Evolutionary conservation across 2,888 invertebrate genomes (phyloP).

Genomic region (Apeira syringaria): DNA sequence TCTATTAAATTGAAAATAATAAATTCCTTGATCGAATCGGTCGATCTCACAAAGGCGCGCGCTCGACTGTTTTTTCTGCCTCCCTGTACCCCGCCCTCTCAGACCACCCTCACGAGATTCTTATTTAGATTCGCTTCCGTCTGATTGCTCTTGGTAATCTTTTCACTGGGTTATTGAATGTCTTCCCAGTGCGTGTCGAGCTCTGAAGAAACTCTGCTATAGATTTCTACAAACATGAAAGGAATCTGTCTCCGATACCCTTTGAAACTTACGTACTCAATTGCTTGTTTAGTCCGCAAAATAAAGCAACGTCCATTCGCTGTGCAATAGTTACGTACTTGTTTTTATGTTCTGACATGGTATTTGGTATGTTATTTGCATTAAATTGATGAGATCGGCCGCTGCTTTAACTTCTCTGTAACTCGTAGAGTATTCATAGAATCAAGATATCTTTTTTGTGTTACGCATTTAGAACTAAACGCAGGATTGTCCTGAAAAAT

Average conservation of each 20-base stretch:
- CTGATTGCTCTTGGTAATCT: conserved; percentile 84
- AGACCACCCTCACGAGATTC: conserved; percentile 80
- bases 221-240: conserved; percentile 47
- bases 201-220: conserved; percentile 56
- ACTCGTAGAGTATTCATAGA: neutral
- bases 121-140: conserved; percentile 84
- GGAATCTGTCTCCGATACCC: conserved; percentile 57
- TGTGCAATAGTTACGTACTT: conserved; percentile 32
- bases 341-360: conserved; percentile 23
- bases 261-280: conserved; percentile 43
- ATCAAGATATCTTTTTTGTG: no score
- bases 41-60: conserved; percentile 72
- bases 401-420: neutral
- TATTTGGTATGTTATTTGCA: conserved; percentile 1
- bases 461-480: no score
- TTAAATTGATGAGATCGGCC: neutral
- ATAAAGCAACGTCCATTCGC: conserved; percentile 14
- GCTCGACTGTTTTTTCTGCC: conserved; percentile 72
- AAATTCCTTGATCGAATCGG: conserved; percentile 73
- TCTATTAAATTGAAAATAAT: conserved; percentile 63
- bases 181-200: conserved; percentile 78
- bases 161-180: conserved; percentile 83
- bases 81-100: conserved; percentile 58
- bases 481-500: no score
- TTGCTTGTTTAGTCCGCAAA: conserved; percentile 17